phyloP scores from a whole-genome alignment of 2,113 vertebrate species.

The Clupea harengus region DNA sequence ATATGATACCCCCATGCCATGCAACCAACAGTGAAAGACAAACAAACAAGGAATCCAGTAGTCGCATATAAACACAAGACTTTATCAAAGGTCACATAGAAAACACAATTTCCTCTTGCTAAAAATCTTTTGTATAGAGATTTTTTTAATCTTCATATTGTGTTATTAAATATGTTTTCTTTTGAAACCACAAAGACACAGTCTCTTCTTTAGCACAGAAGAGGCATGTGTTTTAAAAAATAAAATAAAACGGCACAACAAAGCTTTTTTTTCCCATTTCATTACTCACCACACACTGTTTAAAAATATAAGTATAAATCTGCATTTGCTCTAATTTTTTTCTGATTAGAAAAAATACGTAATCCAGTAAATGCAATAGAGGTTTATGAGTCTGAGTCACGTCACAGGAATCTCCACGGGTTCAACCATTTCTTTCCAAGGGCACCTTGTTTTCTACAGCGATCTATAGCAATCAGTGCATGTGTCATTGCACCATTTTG shows the following conservation, averaged over 20 bases:
- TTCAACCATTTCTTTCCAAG: slow-evolving; percentile 47
- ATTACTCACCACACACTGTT: slow-evolving; percentile 62
- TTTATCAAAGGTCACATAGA: slow-evolving; percentile 76
- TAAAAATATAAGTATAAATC: slow-evolving; percentile 68
- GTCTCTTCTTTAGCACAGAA: slow-evolving; percentile 49
- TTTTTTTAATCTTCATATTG: slow-evolving; percentile 41
- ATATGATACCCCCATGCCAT: slow-evolving; percentile 29
- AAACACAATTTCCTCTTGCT: slow-evolving; percentile 55
- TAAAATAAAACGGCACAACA: slow-evolving; percentile 61
- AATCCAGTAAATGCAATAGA: slow-evolving; percentile 45
- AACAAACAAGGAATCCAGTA: slow-evolving; percentile 50
- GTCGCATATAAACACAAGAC: slow-evolving; percentile 66
- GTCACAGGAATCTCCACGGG: slow-evolving; percentile 42
- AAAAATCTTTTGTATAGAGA: slow-evolving; percentile 33
- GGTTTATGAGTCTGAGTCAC: slow-evolving; percentile 45
- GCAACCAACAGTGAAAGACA: slow-evolving; percentile 44
- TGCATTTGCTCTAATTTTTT: slow-evolving; percentile 28
- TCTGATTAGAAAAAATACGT: slow-evolving; percentile 62
- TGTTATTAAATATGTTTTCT: slow-evolving; percentile 31
- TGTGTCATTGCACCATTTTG: neutral
- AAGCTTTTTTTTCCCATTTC: slow-evolving; percentile 53
- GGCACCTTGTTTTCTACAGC: neutral
- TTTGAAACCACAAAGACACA: slow-evolving; percentile 38
- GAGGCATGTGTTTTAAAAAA: slow-evolving; percentile 57
- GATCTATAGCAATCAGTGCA: neutral